phyloP scores from a whole-genome alignment of 1,140 invertebrate genomes.

The Lethocerus indicus region DNA sequence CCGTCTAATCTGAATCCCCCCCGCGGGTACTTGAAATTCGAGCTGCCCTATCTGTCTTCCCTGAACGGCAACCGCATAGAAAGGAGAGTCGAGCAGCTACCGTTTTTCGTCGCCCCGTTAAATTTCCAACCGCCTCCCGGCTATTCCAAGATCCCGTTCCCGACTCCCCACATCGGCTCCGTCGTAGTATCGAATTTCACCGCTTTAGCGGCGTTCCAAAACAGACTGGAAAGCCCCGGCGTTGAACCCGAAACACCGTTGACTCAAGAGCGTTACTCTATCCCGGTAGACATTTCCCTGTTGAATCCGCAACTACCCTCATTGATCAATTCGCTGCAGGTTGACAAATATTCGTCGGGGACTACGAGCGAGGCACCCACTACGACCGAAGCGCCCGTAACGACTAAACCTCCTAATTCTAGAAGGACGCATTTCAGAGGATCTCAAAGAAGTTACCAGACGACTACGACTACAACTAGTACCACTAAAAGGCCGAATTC shows the following conservation, averaged over 20 bases:
- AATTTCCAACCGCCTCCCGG: slow-evolving; percentile 63
- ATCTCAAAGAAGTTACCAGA: slow-evolving; percentile 6
- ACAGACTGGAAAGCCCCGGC: slow-evolving; percentile 3
- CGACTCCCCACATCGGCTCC: slow-evolving; percentile 66
- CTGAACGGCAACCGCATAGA: slow-evolving; percentile 50
- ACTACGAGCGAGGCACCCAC: slow-evolving; percentile 9
- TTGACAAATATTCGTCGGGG: slow-evolving; percentile 11
- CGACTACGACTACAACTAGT: neutral
- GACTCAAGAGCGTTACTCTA: slow-evolving; percentile 8
- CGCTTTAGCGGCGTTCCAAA: slow-evolving; percentile 9
- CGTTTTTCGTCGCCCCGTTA: slow-evolving; percentile 68
- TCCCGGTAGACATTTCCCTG: slow-evolving; percentile 15
- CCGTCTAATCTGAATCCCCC: slow-evolving; percentile 51
- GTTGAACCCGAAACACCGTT: neutral
- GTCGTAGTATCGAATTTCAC: slow-evolving; percentile 38
- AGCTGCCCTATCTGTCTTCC: slow-evolving; percentile 60
- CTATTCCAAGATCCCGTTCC: slow-evolving; percentile 66
- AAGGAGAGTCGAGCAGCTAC: slow-evolving; percentile 48
- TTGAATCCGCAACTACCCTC: slow-evolving; percentile 15
- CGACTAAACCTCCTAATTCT: neutral
- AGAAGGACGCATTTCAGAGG: slow-evolving; percentile 11
- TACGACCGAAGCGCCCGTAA: neutral
- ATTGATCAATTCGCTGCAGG: slow-evolving; percentile 15
- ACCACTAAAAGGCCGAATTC: slow-evolving; percentile 2
- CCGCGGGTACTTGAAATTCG: slow-evolving; percentile 56